Base-by-base conservation (phyloP, 2,888 invertebrate species). In the Caenorhabditis japonica region DNA sequence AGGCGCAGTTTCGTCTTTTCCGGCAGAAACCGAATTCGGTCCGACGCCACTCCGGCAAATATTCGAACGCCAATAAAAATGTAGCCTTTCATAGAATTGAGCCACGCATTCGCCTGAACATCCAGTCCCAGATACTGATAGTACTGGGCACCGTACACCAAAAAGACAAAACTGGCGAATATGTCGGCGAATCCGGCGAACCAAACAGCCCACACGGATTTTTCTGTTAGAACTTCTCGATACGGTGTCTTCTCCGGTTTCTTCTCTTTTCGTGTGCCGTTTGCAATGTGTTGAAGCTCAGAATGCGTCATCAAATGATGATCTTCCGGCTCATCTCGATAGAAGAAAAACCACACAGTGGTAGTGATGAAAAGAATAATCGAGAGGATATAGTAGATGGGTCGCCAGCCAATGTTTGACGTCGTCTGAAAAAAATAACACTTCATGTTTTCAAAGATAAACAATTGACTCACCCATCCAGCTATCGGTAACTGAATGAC, bases 401-500 rank as follows among this genome's bases (percentile, higher is more conserved):
- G 41, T 30, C 77, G 17, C 77, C 77, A 78, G 13, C 77, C 77
- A 38, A 70, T 56, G 12, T 34, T 41, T 19, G 61, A 39, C 17
- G 72, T 52, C 33, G 74, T 77, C 77, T 77, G 60, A 52, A 68
- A 49, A 4, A 43, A 25, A 10, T 33, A 3, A n/a, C n/a, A 15
- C 4, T 33, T 41, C 43, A 10, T 7, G 8, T 12, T 12, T 15
- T 44, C 17, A 23, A n/a, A n/a, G n/a, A n/a, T n/a, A 38, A 3
- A 1, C 23, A n/a, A 10, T 12, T 17, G 10, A 10, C 62, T 55
- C 27, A 77, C 77, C 73, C 73, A 78, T 59, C 75, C 77, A 33
- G 75, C 77, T 10, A 78, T 25, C 3, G 77, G 77, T 10, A 77
- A 34, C 39, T 78, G 73, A 51, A 78, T 73, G n/a, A 73, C 71